phyloP scores from a whole-genome alignment of 2,888 invertebrate genomes.

The Electrophaes corylata region DNA sequence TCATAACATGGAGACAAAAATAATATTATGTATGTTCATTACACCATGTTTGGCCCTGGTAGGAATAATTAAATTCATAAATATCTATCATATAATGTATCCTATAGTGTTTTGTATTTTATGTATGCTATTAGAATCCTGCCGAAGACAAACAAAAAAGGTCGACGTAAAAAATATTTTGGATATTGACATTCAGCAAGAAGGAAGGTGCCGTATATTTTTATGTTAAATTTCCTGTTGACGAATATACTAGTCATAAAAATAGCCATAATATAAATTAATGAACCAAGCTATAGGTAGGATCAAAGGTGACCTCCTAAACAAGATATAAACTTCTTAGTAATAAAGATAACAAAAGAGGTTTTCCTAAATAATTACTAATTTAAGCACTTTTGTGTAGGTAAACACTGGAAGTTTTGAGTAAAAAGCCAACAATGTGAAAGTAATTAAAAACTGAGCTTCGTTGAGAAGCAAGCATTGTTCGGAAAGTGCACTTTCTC shows the following conservation, averaged over 20 bases:
- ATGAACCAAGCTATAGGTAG: conserved; percentile 19
- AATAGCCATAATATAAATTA: conserved; percentile 26
- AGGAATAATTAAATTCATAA: no score
- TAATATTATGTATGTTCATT: no score
- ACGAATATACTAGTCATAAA: conserved; percentile 27
- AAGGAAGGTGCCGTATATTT: conserved; percentile 22
- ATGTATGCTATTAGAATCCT: not conserved
- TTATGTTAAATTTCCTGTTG: conserved; percentile 31
- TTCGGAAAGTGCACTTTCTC: not conserved
- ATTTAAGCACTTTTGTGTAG: not conserved
- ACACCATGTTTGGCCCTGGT: no score
- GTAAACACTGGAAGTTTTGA: not conserved
- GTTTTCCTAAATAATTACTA: not conserved
- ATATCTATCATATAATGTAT: no score
- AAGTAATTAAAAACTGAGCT: not conserved
- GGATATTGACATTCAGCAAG: not conserved
- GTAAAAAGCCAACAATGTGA: not conserved
- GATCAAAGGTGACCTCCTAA: conserved; percentile 23
- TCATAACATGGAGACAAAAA: no score
- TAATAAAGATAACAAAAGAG: conserved; percentile 1
- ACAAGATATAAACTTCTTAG: conserved; percentile 14
- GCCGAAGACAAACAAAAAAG: not conserved
- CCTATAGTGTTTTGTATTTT: no score
- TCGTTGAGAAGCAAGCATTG: not conserved
- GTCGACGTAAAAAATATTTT: not conserved